Base-by-base conservation (phyloP, 2,888 invertebrate genomes). In the Trichogramma evanescens region DNA sequence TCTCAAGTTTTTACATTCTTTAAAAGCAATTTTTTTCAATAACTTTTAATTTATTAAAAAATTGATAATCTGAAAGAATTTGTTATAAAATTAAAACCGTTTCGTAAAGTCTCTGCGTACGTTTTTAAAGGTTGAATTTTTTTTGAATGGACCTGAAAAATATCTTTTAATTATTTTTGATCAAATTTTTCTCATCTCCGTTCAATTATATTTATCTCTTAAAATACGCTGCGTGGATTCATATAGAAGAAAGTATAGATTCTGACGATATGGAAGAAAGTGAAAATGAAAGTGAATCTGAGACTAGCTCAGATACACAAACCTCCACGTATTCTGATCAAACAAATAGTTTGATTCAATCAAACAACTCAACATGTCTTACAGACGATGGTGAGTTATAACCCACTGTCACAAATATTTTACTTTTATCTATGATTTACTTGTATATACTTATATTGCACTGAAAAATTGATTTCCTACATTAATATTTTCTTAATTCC, bases 211-310 rank as follows among this genome's bases (percentile, higher is more conserved):
- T 58, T 56, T 63, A 52, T 70, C 67, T 66, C 66, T 69, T 64
- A 68, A 71, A 70, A 65, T 72, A 72, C 73, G 78, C 75, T 76
- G 77, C 78, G 74, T 79, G 80, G 76, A 76, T 64, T 59, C 26
- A 26, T 26, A 26, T 73, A 77, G 77, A 77, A 71, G 74, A 70
- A 66, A 69, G 65, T 65, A 70, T 64, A 67, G 81, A 82, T 74
- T 81, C 81, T 70, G 82, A 82, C 72, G 26, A 26, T 26, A 80
- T 80, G 73, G 82, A 82, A 71, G 77, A 78, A 73, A 81, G 79
- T 73, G 78, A 78, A 69, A 72, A 72, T 72, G 76, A 76, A 68
- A 75, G 75, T 78, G 80, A 79, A 70, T 78, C 80, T 75, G 81
- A 81, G 75, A 79, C 78, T 74, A 80, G 80, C 76, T 80, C 78